phyloP scores from a whole-genome alignment of 2,888 invertebrate species.

The Synanthedon tipuliformis region DNA sequence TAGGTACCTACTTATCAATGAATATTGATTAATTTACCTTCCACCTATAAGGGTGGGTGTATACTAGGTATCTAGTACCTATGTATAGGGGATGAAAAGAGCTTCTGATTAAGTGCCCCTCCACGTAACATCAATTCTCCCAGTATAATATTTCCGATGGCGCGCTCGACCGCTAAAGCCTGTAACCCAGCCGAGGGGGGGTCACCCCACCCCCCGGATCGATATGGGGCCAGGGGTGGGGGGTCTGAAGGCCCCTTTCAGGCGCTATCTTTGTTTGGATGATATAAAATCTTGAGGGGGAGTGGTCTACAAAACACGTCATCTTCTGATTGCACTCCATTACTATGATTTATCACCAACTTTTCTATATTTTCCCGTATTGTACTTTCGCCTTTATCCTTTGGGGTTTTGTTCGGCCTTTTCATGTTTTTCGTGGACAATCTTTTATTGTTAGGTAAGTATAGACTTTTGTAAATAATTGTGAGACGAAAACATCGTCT shows the following conservation, averaged over 20 bases:
- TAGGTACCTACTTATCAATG: no score
- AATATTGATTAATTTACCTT: no score
- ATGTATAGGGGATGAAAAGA: no score
- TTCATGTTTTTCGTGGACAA: background rate
- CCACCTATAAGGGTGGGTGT: background rate
- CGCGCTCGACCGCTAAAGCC: conserved; percentile 20
- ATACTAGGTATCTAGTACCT: no score
- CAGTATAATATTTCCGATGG: conserved; percentile 25
- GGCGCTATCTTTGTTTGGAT: conserved; percentile 54
- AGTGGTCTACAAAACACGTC: conserved; percentile 30
- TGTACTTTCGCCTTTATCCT: conserved; percentile 2
- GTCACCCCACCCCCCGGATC: conserved; percentile 12
- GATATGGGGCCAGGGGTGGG: conserved; percentile 19
- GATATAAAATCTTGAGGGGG: conserved; percentile 59
- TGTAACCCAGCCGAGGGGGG: conserved; percentile 11
- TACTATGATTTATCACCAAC: conserved; percentile 31
- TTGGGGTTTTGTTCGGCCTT: background rate
- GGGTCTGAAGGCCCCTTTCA: conserved; percentile 1
- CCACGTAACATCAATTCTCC: conserved; percentile 18
- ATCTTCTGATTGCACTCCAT: conserved; percentile 28
- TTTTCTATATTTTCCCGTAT: conserved; percentile 16
- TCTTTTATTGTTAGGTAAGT: background rate
- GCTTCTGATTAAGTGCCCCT: conserved; percentile 21
- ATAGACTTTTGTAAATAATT: background rate
- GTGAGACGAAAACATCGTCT: no score